A percentile compares a stretch with the other conserved stretches of the same genome.
phyloP scores from a whole-genome alignment of 2,888 invertebrate genomes.

The Eulithis testata region DNA sequence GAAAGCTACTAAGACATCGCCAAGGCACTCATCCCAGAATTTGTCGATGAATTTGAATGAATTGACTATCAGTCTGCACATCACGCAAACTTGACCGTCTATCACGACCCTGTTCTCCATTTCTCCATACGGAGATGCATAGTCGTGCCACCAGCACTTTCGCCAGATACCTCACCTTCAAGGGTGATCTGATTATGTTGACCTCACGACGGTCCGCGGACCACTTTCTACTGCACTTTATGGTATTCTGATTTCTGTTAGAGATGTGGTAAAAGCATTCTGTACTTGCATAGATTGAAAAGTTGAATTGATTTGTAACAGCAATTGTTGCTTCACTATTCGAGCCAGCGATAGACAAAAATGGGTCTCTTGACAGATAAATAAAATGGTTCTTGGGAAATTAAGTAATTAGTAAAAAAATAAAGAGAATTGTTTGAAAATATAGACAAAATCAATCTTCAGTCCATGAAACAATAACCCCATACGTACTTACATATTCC shows the following conservation, averaged over 20 bases:
- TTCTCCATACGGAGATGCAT: constrained; percentile 52
- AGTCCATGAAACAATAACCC: too few species aligned
- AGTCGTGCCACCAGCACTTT: constrained; percentile 64
- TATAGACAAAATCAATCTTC: too few species aligned
- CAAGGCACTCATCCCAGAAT: neutral
- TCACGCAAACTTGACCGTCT: constrained; percentile 25
- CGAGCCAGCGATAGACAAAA: too few species aligned
- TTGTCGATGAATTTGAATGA: neutral
- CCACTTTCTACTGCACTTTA: constrained; percentile 59
- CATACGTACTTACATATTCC: too few species aligned
- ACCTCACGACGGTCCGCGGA: constrained; percentile 63
- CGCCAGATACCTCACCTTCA: constrained; percentile 70
- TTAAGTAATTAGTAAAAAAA: too few species aligned
- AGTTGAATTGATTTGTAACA: neutral
- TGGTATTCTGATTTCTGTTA: constrained; percentile 36
- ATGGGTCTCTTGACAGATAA: too few species aligned
- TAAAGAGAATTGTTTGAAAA: too few species aligned
- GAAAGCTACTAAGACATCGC: neutral
- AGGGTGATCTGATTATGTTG: constrained; percentile 56
- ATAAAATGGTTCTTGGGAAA: too few species aligned
- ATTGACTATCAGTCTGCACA: neutral
- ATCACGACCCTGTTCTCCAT: constrained; percentile 5
- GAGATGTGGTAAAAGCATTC: constrained; percentile 19
- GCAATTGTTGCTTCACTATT: neutral
- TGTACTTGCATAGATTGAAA: neutral